Conservation (phyloP, 2,797 vertebrate genomes). For the Gymnothorax javanicus region DNA sequence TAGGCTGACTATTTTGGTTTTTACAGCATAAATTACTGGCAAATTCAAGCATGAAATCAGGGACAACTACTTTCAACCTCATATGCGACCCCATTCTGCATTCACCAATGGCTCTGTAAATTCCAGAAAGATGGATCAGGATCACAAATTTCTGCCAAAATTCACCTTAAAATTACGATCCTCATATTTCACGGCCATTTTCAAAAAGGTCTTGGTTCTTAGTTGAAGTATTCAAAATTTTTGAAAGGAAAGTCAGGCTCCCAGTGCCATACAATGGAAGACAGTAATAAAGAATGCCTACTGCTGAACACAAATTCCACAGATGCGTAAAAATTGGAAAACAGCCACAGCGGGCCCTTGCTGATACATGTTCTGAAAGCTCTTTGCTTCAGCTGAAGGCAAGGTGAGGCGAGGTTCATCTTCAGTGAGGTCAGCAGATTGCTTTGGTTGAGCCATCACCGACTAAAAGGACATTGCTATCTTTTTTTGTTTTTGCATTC, state of each 20-base stretch:
- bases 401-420: not conserved
- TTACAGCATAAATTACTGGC: not conserved
- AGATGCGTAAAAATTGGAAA: not conserved
- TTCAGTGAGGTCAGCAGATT: not conserved
- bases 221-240: not conserved
- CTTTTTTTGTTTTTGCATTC: not conserved
- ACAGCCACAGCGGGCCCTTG: not conserved
- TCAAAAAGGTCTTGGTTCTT: not conserved
- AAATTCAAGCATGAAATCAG: not conserved
- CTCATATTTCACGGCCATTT: not conserved
- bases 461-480: not conserved
- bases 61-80: no score
- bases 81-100: not conserved
- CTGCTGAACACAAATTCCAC: not conserved
- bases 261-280: not conserved
- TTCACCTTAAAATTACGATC: not conserved
- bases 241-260: not conserved
- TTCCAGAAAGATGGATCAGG: not conserved
- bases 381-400: not conserved
- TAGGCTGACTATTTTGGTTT: not conserved
- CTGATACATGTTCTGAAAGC: not conserved
- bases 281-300: constrained; percentile 9
- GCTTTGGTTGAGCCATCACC: not conserved
- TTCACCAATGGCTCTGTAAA: not conserved
- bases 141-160: not conserved